Evolutionary conservation across 2,888 invertebrate genomes (phyloP).

Genomic region (Drosophila nigricruria): DNA sequence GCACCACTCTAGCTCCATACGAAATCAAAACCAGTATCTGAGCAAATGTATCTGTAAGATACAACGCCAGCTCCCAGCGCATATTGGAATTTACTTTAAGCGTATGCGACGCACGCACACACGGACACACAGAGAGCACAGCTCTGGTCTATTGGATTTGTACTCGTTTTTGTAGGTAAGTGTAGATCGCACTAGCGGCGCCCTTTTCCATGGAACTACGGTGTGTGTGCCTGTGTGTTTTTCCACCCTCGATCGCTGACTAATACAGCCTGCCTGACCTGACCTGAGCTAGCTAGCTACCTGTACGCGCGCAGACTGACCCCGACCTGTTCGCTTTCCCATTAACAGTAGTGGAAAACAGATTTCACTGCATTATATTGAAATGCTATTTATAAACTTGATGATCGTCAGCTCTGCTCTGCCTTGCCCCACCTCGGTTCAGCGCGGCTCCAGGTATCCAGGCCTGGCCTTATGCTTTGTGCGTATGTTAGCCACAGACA

Average conservation of each 20-base stretch:
- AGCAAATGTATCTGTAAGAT: constrained; percentile 77
- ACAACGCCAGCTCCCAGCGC: constrained; percentile 60
- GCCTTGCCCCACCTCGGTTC: background rate
- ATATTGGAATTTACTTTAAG: constrained; percentile 79
- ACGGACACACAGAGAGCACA: constrained; percentile 24
- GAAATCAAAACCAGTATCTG: constrained; percentile 77
- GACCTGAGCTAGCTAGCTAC: constrained; percentile 58
- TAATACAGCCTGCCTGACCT: constrained; percentile 67
- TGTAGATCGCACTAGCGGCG: constrained; percentile 38
- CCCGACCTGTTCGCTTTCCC: constrained; percentile 33
- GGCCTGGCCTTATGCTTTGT: constrained; percentile 52
- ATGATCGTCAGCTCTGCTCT: constrained; percentile 36
- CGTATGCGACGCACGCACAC: constrained; percentile 63
- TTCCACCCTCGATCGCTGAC: constrained; percentile 60
- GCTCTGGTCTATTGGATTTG: constrained; percentile 66
- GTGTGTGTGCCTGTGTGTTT: constrained; percentile 15
- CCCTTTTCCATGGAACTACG: constrained; percentile 51
- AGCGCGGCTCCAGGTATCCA: constrained; percentile 22
- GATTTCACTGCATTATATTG: constrained; percentile 69
- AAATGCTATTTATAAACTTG: constrained; percentile 73
- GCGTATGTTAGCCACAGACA: constrained; percentile 55
- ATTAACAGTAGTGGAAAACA: constrained; percentile 44
- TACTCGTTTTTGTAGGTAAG: constrained; percentile 51
- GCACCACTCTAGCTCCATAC: constrained; percentile 46
- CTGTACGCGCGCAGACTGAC: constrained; percentile 41